A percentile compares a stretch with the other conserved stretches of the same genome.
Conservation (phyloP, 2,888 invertebrate species). For the Cremastinae sp. region DNA sequence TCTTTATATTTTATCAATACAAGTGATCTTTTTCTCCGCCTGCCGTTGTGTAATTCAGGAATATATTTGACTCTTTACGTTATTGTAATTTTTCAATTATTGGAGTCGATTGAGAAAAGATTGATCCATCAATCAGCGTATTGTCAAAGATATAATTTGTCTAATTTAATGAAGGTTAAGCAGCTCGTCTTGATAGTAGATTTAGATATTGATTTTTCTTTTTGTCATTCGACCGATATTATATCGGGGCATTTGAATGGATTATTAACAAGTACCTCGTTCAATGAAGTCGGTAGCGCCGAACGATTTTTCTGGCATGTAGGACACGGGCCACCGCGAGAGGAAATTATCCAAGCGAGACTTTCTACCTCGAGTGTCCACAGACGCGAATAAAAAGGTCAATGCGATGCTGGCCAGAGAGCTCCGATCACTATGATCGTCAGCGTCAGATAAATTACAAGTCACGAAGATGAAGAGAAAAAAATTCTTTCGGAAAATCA, state of each 20-base stretch:
- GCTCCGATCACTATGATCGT: conserved; percentile 8
- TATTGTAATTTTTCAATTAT: too few relatives aligned
- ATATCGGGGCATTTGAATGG: neutral
- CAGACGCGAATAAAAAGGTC: conserved; percentile 21
- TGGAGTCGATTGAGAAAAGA: too few relatives aligned
- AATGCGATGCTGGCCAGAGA: conserved; percentile 24
- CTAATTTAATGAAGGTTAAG: too few relatives aligned
- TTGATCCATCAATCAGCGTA: too few relatives aligned
- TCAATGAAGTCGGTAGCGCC: neutral
- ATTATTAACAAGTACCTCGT: conserved; percentile 2
- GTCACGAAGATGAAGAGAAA: neutral
- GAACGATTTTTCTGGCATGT: conserved; percentile 27
- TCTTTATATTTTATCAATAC: too few relatives aligned
- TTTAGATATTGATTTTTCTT: too few relatives aligned
- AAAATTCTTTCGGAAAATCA: neutral
- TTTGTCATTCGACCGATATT: too few relatives aligned
- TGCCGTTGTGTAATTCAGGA: too few relatives aligned
- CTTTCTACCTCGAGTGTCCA: conserved; percentile 40
- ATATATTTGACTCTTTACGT: too few relatives aligned
- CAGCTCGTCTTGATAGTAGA: too few relatives aligned
- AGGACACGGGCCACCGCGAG: conserved; percentile 22
- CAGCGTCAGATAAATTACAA: neutral
- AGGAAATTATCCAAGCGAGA: conserved; percentile 29
- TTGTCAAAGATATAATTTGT: too few relatives aligned
- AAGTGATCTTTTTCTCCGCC: too few relatives aligned